Evolutionary conservation across 1,140 invertebrate genomes (phyloP).

Genomic region (Hypothenemus hampei): DNA sequence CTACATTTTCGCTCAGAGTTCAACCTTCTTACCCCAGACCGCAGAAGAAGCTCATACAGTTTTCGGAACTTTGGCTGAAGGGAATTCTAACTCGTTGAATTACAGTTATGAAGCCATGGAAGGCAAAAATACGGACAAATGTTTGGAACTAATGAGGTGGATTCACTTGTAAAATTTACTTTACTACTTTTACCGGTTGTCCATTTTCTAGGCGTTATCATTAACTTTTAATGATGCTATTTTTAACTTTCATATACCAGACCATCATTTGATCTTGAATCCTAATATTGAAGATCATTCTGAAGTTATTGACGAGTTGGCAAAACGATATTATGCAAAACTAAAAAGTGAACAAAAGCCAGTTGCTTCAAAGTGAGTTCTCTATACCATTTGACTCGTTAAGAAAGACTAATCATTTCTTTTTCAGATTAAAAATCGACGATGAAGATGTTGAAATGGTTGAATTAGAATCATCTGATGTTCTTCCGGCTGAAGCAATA

Average conservation of each 20-base stretch:
- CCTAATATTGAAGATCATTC: slow-evolving; percentile 51
- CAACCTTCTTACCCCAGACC: slow-evolving; percentile 13
- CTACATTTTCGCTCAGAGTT: slow-evolving; percentile 25
- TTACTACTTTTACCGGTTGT: no score
- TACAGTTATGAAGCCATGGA: slow-evolving; percentile 1
- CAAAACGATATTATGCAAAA: slow-evolving; percentile 44
- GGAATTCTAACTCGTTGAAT: background rate
- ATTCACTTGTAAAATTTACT: slow-evolving; percentile 26
- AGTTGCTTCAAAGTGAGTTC: background rate
- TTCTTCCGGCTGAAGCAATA: background rate
- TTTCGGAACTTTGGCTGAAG: slow-evolving; percentile 9
- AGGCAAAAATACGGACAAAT: slow-evolving; percentile 25
- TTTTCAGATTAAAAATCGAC: background rate
- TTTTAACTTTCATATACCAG: slow-evolving; percentile 54
- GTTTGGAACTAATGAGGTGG: slow-evolving; percentile 32
- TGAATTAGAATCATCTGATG: background rate
- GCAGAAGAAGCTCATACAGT: slow-evolving; percentile 20
- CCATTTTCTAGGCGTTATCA: slow-evolving; percentile 4
- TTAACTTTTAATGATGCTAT: background rate
- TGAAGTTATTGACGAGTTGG: slow-evolving; percentile 47
- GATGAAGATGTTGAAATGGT: slow-evolving; percentile 5
- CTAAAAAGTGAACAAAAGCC: slow-evolving; percentile 9
- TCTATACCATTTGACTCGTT: background rate
- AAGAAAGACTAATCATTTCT: background rate
- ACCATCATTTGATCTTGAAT: slow-evolving; percentile 57